These are phyloP conservation scores for Polyploca ridens DNA, from an alignment of 2,888 invertebrate species.

Conservation along the genomic window DNA sequence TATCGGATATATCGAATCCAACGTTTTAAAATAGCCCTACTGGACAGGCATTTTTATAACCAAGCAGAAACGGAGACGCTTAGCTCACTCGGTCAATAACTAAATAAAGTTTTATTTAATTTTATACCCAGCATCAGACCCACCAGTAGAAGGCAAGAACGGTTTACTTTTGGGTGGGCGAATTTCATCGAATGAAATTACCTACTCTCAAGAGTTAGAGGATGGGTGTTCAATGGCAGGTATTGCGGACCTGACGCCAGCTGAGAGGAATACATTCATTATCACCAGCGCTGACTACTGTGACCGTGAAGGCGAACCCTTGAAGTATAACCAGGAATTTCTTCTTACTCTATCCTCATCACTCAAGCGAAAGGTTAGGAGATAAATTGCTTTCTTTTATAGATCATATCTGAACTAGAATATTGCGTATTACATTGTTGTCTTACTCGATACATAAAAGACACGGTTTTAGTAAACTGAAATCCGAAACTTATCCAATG, in stretches of 20 bases:
- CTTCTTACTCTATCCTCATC: constrained; percentile 67
- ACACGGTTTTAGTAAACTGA: constrained; percentile 23
- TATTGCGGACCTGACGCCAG: constrained; percentile 46
- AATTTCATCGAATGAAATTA: constrained; percentile 67
- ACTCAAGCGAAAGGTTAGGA: constrained; percentile 54
- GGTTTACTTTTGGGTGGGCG: constrained; percentile 71
- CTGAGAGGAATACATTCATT: constrained; percentile 61
- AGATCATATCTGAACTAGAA: not conserved
- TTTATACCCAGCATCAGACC: constrained; percentile 44
- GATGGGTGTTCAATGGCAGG: constrained; percentile 67
- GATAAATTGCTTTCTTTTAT: not conserved
- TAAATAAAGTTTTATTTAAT: not conserved
- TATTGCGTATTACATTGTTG: not conserved
- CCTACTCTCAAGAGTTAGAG: constrained; percentile 68
- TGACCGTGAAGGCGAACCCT: constrained; percentile 61
- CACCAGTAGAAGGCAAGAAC: constrained; percentile 55
- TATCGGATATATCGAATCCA: too few species aligned
- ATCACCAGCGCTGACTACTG: constrained; percentile 76
- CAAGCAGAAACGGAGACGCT: too few species aligned
- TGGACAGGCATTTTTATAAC: too few species aligned
- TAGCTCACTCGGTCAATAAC: too few species aligned
- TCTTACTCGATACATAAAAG: not conserved
- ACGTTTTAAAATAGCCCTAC: too few species aligned
- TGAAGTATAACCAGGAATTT: constrained; percentile 78
- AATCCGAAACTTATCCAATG: constrained; percentile 30